Conservation (phyloP, 2,113 vertebrate species). For the Nesoenas mayeri region DNA sequence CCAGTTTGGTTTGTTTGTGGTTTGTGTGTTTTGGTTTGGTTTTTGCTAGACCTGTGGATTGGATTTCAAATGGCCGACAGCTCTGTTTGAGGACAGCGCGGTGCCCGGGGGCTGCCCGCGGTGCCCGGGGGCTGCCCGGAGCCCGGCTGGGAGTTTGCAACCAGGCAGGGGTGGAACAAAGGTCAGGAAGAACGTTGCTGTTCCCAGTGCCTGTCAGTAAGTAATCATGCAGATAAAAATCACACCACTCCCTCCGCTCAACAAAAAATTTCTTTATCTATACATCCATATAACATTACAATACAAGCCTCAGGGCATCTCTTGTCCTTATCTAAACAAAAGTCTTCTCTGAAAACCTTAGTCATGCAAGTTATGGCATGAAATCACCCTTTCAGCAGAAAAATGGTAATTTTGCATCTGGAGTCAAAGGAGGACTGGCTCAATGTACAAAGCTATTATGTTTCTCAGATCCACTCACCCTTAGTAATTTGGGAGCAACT, state of each 20-base stretch:
- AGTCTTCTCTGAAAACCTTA: constrained; percentile 67
- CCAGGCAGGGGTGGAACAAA: constrained; percentile 48
- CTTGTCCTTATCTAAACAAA: constrained; percentile 74
- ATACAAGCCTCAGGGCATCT: constrained; percentile 66
- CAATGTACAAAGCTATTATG: constrained; percentile 45
- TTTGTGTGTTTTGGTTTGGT: too few relatives aligned
- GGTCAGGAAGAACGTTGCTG: constrained; percentile 23
- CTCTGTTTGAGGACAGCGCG: background rate
- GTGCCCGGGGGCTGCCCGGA: background rate
- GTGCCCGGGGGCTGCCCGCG: background rate
- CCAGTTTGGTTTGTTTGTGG: background rate
- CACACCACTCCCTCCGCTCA: constrained; percentile 58
- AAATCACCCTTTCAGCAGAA: constrained; percentile 70
- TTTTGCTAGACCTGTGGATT: background rate
- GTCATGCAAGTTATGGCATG: constrained; percentile 70
- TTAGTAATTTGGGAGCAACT: constrained; percentile 30
- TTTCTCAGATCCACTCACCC: constrained; percentile 52
- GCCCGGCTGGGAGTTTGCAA: background rate
- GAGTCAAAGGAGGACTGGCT: constrained; percentile 59
- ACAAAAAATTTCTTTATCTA: constrained; percentile 59
- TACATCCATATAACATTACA: constrained; percentile 64
- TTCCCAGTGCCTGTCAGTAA: constrained; percentile 65
- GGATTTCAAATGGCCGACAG: background rate
- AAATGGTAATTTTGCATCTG: constrained; percentile 64
- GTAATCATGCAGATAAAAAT: constrained; percentile 69